Evolutionary conservation across 2,797 vertebrate species (phyloP).

Genomic region (Echeneis naucrates): DNA sequence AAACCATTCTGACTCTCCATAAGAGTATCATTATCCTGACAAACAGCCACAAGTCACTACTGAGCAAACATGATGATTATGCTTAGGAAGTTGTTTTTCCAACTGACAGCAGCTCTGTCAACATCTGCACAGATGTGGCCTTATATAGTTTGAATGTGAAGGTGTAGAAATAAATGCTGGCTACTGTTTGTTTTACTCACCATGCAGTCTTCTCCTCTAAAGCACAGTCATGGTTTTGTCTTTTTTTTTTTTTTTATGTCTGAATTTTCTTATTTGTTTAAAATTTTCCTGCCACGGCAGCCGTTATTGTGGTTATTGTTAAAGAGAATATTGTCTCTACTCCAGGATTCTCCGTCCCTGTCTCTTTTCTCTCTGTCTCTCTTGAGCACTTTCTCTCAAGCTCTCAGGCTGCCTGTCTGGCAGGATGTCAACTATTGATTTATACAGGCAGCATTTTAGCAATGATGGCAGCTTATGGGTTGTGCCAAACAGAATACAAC

Average conservation of each 20-base stretch:
- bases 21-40: slow-evolving; percentile 24
- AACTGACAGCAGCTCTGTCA: slow-evolving; percentile 7
- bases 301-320: slow-evolving; percentile 35
- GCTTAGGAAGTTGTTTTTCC: slow-evolving; percentile 37
- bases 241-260: slow-evolving; percentile 15
- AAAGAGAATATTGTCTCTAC: slow-evolving; percentile 24
- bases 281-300: slow-evolving; percentile 26
- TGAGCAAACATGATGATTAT: slow-evolving; percentile 32
- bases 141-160: slow-evolving; percentile 48
- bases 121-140: slow-evolving; percentile 42
- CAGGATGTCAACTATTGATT: slow-evolving; percentile 85
- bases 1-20: slow-evolving; percentile 33
- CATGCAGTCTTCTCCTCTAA: slow-evolving; percentile 20
- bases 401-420: slow-evolving; percentile 67
- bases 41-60: slow-evolving; percentile 24
- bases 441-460: slow-evolving; percentile 80
- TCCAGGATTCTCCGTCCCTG: slow-evolving; percentile 14
- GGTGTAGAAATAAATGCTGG: slow-evolving; percentile 17
- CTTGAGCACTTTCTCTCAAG: slow-evolving; percentile 43
- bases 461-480: slow-evolving; percentile 76
- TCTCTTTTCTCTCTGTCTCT: slow-evolving; percentile 39
- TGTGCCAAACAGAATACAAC: slow-evolving; percentile 79
- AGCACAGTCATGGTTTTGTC: background rate
- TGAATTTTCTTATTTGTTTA: slow-evolving; percentile 8
- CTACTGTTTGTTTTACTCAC: slow-evolving; percentile 36